These are phyloP conservation scores for Drosophila emarginata DNA, from an alignment of 2,888 invertebrate species.

Conservation along the genomic window DNA sequence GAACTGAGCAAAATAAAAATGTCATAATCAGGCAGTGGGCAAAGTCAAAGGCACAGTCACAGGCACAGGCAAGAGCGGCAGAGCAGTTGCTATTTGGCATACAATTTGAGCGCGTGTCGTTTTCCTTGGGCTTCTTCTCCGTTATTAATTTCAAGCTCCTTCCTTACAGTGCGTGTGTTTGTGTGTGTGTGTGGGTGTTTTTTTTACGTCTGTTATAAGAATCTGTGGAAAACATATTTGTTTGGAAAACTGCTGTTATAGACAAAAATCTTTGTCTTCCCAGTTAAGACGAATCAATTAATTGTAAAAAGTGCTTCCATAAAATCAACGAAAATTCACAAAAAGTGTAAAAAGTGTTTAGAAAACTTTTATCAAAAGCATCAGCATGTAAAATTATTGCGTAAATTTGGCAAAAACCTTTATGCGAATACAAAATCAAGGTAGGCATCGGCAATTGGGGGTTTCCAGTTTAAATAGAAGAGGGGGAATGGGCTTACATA, in stretches of 20 bases:
- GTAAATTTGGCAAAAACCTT: slow-evolving; percentile 68
- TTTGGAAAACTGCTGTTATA: neutral
- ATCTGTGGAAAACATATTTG: neutral
- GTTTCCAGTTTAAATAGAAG: neutral
- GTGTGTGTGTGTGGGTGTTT: neutral
- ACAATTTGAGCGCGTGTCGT: slow-evolving; percentile 11
- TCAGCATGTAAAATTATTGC: slow-evolving; percentile 67
- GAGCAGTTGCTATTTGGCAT: slow-evolving; percentile 15
- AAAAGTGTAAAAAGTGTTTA: slow-evolving; percentile 69
- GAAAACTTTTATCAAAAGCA: slow-evolving; percentile 64
- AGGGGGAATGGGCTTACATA: neutral
- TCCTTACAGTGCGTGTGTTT: neutral
- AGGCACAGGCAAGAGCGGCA: slow-evolving; percentile 37
- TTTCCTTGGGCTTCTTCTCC: slow-evolving; percentile 5
- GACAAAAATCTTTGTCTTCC: neutral
- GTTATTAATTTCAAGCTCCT: neutral
- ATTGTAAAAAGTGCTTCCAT: slow-evolving; percentile 1
- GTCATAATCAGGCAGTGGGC: slow-evolving; percentile 14
- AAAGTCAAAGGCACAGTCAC: slow-evolving; percentile 31
- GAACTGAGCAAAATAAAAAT: slow-evolving; percentile 12
- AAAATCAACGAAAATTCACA: slow-evolving; percentile 56
- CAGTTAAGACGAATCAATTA: neutral
- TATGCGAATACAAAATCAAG: slow-evolving; percentile 66
- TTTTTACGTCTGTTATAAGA: neutral
- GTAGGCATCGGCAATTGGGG: slow-evolving; percentile 33